Evolutionary conservation across 2,113 vertebrate genomes (phyloP).

Genomic region (Xenopus laevis): DNA sequence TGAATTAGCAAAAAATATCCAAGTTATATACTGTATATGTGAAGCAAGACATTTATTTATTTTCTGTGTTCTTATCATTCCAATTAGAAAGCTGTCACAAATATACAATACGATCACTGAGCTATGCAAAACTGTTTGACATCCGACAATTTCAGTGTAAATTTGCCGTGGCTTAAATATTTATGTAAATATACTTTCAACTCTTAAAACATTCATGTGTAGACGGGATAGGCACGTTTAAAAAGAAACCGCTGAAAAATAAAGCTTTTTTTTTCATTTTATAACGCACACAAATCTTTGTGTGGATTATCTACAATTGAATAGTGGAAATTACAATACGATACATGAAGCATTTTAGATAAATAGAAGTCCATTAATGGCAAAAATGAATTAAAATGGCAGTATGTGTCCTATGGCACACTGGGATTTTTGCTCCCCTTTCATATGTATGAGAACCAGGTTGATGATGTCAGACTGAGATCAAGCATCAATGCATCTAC

Average conservation of each 20-base stretch:
- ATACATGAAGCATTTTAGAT: too few relatives aligned
- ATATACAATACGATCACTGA: neutral
- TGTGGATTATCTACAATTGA: too few relatives aligned
- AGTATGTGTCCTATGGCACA: too few relatives aligned
- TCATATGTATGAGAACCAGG: too few relatives aligned
- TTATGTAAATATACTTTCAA: neutral
- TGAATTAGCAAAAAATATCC: too few relatives aligned
- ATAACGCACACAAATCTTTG: neutral
- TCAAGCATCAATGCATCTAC: too few relatives aligned
- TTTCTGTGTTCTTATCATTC: neutral
- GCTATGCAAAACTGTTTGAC: neutral
- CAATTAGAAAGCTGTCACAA: constrained; percentile 6
- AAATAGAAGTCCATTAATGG: too few relatives aligned
- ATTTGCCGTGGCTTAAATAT: neutral
- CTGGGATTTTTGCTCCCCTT: too few relatives aligned
- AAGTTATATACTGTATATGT: neutral
- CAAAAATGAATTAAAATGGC: too few relatives aligned
- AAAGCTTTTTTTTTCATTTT: neutral
- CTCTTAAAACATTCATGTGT: neutral
- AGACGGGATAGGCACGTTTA: neutral
- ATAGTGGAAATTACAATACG: too few relatives aligned
- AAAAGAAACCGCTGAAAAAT: neutral
- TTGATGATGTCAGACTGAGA: too few relatives aligned
- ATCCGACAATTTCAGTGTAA: neutral
- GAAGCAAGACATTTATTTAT: neutral